Base-by-base conservation (phyloP, 2,888 invertebrate genomes). In the Danaus chrysippus region DNA sequence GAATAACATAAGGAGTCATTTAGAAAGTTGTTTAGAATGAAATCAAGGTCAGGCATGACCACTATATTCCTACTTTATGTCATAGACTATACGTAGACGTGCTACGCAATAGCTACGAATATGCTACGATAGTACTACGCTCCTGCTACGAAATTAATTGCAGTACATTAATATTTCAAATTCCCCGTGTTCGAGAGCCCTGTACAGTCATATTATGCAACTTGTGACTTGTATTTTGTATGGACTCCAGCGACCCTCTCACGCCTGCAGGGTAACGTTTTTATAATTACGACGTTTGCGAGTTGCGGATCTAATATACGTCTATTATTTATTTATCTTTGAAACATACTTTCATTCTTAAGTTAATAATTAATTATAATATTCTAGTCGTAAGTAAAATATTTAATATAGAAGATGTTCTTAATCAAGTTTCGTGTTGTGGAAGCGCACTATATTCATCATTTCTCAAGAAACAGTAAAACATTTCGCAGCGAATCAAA, bases 261-360 rank as follows among this genome's bases (percentile, higher is more conserved):
- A 44, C 54, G 56, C 63, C 63, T 59, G 61, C 56, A 19, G 63
- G 63, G 63, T 61, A 66, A 65, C 65, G 63, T 67, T 69, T 67
- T 67, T 66, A 69, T 69, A 67, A 69, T 69, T 67, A 69, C 62
- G 67, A 64, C 67, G 67, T 69, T 69, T 66, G 67, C 58, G 61
- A 62, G 59, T 56, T 56, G 58, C 64, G 56, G 64, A 66, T 64
- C 55, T 56, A 15, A 44, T 46, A 62, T 17, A 17, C 15, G 56
- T 43, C 34, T 54, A 8, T 23, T 66, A 53, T 56, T 46, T 55
- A 57, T 52, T 44, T 54, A 15, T 54, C 42, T 63, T 66, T 66
- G 66, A 66, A 63, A 58, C 49, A 17, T 42, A 15, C 17, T 10
- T 11, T 11, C 10, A 49, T 17, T 15, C 17, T 17, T 17, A 17